These are phyloP conservation scores for Lindbergichthys nudifrons DNA, from an alignment of 2,797 vertebrate genomes.

Conservation along the genomic window DNA sequence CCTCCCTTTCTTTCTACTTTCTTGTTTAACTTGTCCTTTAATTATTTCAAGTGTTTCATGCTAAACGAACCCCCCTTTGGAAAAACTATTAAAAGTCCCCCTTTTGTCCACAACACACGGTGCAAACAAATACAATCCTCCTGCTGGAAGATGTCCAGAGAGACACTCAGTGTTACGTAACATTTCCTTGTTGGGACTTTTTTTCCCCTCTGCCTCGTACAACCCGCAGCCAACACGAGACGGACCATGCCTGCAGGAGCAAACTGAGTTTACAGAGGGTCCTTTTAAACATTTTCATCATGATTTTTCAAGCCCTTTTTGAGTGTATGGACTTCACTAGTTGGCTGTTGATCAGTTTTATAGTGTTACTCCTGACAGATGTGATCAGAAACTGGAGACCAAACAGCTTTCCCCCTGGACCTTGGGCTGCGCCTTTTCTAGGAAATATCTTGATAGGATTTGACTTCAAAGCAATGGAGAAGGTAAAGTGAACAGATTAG, in stretches of 20 bases:
- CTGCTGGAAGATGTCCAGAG: not conserved
- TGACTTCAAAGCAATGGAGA: conserved; percentile 75
- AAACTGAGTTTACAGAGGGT: not conserved
- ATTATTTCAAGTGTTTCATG: too few relatives aligned
- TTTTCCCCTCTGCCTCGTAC: too few relatives aligned
- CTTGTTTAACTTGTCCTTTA: too few relatives aligned
- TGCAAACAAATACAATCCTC: too few relatives aligned
- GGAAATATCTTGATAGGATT: conserved; percentile 83
- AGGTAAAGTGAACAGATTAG: conserved; percentile 55
- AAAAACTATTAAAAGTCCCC: too few relatives aligned
- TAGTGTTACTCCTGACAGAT: conserved; percentile 77
- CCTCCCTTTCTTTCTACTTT: too few relatives aligned
- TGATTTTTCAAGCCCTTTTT: conserved; percentile 76
- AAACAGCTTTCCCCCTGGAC: conserved; percentile 85
- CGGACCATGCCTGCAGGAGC: not conserved
- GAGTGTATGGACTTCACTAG: conserved; percentile 63
- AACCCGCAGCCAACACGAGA: not conserved
- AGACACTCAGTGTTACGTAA: conserved; percentile 38
- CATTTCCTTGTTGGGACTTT: not conserved
- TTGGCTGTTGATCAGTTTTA: conserved; percentile 73
- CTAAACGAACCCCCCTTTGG: too few relatives aligned
- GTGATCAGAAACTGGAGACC: conserved; percentile 80
- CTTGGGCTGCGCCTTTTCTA: conserved; percentile 82
- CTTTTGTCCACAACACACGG: too few relatives aligned
- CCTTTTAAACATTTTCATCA: conserved; percentile 18